Evolutionary conservation across 2,888 invertebrate species (phyloP).

Genomic region (Seira musarum): DNA sequence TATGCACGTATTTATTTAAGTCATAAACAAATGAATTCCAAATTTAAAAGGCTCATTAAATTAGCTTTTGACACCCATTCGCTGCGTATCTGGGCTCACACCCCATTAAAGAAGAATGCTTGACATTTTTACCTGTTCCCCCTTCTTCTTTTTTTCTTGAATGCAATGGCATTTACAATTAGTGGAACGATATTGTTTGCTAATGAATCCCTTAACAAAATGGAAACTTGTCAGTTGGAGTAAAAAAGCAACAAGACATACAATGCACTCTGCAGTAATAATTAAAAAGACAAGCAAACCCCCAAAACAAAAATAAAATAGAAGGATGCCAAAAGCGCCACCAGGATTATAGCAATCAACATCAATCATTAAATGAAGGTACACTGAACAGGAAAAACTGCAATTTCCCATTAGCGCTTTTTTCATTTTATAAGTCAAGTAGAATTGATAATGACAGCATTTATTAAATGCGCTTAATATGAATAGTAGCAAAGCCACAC

Average conservation of each 20-base stretch:
- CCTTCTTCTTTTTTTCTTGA: neutral
- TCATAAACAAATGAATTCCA: conserved; percentile 29
- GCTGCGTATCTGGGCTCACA: neutral
- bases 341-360: conserved; percentile 57
- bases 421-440: conserved; percentile 1
- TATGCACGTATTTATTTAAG: neutral
- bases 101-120: neutral
- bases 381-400: conserved; percentile 18
- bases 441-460: conserved; percentile 6
- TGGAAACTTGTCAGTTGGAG: conserved; percentile 23
- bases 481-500: too few species aligned
- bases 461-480: neutral
- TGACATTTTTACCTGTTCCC: conserved; percentile 2
- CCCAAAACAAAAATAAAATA: conserved; percentile 6
- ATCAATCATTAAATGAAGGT: conserved; percentile 58
- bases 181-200: conserved; percentile 21
- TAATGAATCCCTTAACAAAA: conserved; percentile 51
- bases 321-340: conserved; percentile 33
- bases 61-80: conserved; percentile 52
- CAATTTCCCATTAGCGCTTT: conserved; percentile 13
- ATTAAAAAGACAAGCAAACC: conserved; percentile 2
- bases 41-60: conserved; percentile 49
- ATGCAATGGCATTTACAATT: too few species aligned
- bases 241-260: conserved; percentile 31
- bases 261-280: conserved; percentile 9